These are phyloP conservation scores for Cyrtodaria siliqua DNA, from an alignment of 2,888 invertebrate genomes.

Conservation along the genomic window DNA sequence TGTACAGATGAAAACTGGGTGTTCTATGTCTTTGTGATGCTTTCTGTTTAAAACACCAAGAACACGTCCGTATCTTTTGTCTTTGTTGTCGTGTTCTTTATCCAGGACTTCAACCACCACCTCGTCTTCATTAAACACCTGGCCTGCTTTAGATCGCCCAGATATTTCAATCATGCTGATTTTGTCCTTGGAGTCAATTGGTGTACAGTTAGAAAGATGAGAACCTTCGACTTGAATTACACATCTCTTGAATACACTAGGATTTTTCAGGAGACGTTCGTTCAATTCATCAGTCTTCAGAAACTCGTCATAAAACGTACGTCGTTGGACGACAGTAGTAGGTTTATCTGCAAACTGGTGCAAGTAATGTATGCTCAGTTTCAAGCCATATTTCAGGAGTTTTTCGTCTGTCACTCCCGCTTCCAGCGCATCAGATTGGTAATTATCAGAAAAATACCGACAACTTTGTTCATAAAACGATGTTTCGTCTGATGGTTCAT, in stretches of 20 bases:
- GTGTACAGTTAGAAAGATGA: conserved; percentile 60
- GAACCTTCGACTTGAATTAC: conserved; percentile 55
- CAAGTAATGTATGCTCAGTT: conserved; percentile 12
- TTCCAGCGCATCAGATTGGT: background rate
- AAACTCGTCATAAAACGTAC: conserved; percentile 10
- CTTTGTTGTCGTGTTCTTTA: conserved; percentile 17
- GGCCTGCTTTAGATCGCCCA: conserved; percentile 64
- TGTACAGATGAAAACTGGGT: conserved; percentile 66
- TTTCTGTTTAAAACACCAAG: conserved; percentile 58
- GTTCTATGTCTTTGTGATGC: conserved; percentile 35
- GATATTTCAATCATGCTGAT: conserved; percentile 57
- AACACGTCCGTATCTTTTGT: conserved; percentile 57
- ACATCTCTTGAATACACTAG: conserved; percentile 50
- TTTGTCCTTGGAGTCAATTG: conserved; percentile 31
- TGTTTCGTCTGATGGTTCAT: background rate
- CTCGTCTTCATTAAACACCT: conserved; percentile 64
- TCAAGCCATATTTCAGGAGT: conserved; percentile 13
- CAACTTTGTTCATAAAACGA: conserved; percentile 36
- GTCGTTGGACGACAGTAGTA: conserved; percentile 4
- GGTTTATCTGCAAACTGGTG: conserved; percentile 16
- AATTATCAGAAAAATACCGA: background rate
- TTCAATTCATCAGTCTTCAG: conserved; percentile 6
- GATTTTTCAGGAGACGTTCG: conserved; percentile 11
- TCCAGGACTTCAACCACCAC: conserved; percentile 63
- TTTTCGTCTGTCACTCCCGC: background rate